phyloP scores from a whole-genome alignment of 2,888 invertebrate genomes.

The Trissonchulus sp. region DNA sequence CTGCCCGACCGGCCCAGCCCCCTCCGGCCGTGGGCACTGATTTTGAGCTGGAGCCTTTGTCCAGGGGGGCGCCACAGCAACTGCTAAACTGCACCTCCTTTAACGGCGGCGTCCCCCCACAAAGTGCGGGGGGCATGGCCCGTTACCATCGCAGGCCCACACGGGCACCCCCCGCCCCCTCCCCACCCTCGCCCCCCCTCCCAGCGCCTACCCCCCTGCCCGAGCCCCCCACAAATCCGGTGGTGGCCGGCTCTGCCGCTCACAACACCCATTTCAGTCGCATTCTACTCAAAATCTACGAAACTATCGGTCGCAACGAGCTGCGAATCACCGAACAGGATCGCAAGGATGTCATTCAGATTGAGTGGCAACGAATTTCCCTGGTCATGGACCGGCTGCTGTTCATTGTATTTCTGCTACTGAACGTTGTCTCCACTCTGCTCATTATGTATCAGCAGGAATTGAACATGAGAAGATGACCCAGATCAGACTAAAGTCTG shows the following conservation, averaged over 20 bases:
- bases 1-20: not conserved
- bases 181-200: not conserved
- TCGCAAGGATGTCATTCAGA: conserved; percentile 68
- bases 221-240: not conserved
- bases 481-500: no score
- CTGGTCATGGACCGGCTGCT: conserved; percentile 68
- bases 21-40: not conserved
- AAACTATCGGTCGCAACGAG: conserved; percentile 70
- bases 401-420: conserved; percentile 54
- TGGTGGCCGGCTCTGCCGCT: not conserved
- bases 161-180: not conserved
- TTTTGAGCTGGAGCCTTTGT: not conserved
- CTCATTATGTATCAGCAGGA: conserved; percentile 48
- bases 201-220: not conserved
- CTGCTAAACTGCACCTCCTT: not conserved
- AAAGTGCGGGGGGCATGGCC: no score
- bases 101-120: not conserved
- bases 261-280: conserved; percentile 63
- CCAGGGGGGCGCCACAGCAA: not conserved
- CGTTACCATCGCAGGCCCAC: not conserved
- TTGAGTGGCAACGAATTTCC: conserved; percentile 68
- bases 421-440: conserved; percentile 53
- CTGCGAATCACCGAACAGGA: conserved; percentile 62
- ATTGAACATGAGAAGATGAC: conserved; percentile 38
- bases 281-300: conserved; percentile 65